Evolutionary conservation across 2,888 invertebrate genomes (phyloP), one percentile per base, ranked within the genome.

Genomic region (Escarpia spicata): DNA sequence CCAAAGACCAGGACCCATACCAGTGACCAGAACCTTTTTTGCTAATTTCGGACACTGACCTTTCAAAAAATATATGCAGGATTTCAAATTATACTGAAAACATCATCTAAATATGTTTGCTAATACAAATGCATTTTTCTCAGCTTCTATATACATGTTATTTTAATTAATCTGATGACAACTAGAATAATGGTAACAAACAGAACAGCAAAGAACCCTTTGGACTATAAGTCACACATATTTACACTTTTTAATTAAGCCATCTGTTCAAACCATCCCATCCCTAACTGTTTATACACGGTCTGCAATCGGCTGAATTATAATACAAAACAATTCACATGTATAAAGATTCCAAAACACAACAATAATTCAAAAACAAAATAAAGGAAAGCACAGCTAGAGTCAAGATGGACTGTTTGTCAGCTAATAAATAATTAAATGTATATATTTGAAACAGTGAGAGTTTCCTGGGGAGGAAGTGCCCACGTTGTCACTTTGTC

Each of bases 371-470:
- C 60, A 60, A 60, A 75, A 6, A 75, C 26, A 75, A 75, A 75
- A 75, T 75, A 75, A 75, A 75, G 6, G 75, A 75, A 75, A 75
- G 75, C 75, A 75, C 75, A 75, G 75, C 75, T 26, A 75, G n/a
- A 75, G 75, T 26, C 75, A 75, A 52, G 19, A 75, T 26, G 19
- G 75, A 75, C 75, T 75, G 75, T 75, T 75, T 75, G 75, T 75
- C 75, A 75, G 75, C 75, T 75, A 75, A 75, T 75, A 75, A 75
- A 75, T 75, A 75, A 75, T 75, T 26, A 75, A 75, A 75, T 75
- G 75, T 26, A 60, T 60, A 19, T 26, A 4, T 75, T 3, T 75
- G 26, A 26, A 75, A 26, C 75, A 26, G 75, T 75, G n/a, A 26
- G 75, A 75, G 75, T 75, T 75, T 1, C 2, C 75, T 26, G 75